Conservation (phyloP, 2,113 vertebrate species). For the Myrmecophaga tridactyla region DNA sequence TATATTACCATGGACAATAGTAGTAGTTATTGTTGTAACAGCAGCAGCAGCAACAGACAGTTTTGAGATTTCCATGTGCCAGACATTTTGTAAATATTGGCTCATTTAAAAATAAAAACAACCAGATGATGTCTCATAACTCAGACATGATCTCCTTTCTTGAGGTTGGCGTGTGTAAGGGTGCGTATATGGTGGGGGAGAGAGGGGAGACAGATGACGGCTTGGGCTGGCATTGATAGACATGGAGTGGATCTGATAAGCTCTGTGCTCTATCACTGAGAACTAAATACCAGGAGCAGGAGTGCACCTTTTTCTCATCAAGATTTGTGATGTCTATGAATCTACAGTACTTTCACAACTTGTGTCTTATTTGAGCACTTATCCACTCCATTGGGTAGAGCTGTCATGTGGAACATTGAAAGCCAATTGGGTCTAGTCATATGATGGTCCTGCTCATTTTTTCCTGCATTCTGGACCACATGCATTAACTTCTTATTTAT, state of each 20-base stretch:
- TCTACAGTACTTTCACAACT: not conserved
- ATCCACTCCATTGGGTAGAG: not conserved
- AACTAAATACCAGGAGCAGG: not conserved
- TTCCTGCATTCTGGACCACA: not conserved
- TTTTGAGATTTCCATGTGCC: not conserved
- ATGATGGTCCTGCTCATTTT: not conserved
- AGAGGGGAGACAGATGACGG: no score
- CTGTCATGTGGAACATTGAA: not conserved
- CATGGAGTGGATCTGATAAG: not conserved
- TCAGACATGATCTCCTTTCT: not conserved
- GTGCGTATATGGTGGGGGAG: accelerated
- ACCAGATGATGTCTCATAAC: not conserved
- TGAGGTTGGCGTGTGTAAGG: not conserved
- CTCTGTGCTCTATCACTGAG: not conserved
- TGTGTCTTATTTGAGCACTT: not conserved
- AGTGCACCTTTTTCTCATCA: not conserved
- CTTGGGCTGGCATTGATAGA: no score
- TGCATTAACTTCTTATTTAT: not conserved
- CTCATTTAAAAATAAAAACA: not conserved
- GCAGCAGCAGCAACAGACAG: not conserved
- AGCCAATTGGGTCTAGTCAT: not conserved
- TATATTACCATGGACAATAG: not conserved
- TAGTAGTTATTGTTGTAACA: not conserved
- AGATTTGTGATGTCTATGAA: not conserved
- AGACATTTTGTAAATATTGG: not conserved